Evolutionary conservation across 2,888 invertebrate species (phyloP), one percentile per base, ranked within the genome.

Genomic region (Dinocampus coccinellae): DNA sequence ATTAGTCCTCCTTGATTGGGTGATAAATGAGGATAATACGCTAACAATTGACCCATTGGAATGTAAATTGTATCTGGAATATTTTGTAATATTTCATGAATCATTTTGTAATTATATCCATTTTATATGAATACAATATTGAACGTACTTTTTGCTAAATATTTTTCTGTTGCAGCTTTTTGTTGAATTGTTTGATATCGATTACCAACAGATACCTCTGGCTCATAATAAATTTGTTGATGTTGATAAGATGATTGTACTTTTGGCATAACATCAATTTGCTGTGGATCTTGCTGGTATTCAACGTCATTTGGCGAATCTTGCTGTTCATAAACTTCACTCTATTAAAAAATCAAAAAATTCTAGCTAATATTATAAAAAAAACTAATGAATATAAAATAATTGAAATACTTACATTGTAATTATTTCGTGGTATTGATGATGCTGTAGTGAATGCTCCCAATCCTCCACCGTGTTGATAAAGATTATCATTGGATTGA

Each of bases 171-270:
- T 0, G 77, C 78, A 3, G 78, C 68, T 72, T 84, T 86, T 47
- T 85, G 86, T 67, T 83, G 84, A 6, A 78, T 72, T 24, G 74
- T 75, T 73, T 85, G 86, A 53, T 83, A 70, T 33, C 82, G 83
- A 75, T 86, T 85, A 53, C 82, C 84, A 22, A 84, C 81, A 1
- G 72, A 55, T 13, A 85, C 71, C 81, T 85, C 84, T 68, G 81
- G 83, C 47, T 83, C 83, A 52, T 85, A 82, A n/a, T 72, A 58
- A 9, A 80, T 74, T 65, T 80, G 82, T 60, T 80, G 71, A 4
- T 69, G 16, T 16, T 76, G 74, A 65, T 80, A 78, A 39, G 52
- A 34, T 47, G 65, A 26, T 3, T 68, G 61, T 22, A 67, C 72
- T 55, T 78, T 81, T 7, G 76, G 64, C 10, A 76, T 62, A 13